phyloP scores from a whole-genome alignment of 1,140 invertebrate species.

The Mactra quadrangularis region DNA sequence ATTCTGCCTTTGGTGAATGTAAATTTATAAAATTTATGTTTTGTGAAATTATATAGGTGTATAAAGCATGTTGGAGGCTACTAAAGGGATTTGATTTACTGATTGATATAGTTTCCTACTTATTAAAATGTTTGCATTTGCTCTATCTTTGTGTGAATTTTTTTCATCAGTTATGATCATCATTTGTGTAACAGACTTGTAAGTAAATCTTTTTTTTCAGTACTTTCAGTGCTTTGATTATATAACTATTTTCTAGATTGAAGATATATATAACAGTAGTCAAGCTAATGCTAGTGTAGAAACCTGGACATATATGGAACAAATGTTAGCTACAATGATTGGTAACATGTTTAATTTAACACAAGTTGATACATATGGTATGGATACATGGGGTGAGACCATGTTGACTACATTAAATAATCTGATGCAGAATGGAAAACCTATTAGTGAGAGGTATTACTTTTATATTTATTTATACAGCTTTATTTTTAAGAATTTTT shows the following conservation, averaged over 20 bases:
- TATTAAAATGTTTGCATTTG: too few species aligned
- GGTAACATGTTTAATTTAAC: not conserved
- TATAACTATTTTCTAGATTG: conserved; percentile 4
- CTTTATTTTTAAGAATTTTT: not conserved
- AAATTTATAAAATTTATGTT: too few species aligned
- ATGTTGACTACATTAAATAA: not conserved
- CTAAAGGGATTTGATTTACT: too few species aligned
- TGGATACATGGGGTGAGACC: not conserved
- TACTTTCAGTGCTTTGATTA: not conserved
- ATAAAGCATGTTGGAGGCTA: too few species aligned
- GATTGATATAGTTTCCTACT: too few species aligned
- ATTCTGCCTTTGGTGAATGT: too few species aligned
- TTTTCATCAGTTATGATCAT: not conserved
- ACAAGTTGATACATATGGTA: not conserved
- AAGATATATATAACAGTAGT: not conserved
- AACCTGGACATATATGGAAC: not conserved
- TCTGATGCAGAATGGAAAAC: not conserved
- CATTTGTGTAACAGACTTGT: not conserved
- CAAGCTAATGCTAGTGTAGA: not conserved
- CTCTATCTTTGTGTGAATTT: too few species aligned
- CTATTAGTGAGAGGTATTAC: not conserved
- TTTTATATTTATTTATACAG: not conserved
- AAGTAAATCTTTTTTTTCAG: not conserved
- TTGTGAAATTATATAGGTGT: too few species aligned
- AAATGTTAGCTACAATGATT: not conserved